These are phyloP conservation scores for Chaetorhynchus papuensis DNA, from an alignment of 2,113 vertebrate species.

Conservation along the genomic window DNA sequence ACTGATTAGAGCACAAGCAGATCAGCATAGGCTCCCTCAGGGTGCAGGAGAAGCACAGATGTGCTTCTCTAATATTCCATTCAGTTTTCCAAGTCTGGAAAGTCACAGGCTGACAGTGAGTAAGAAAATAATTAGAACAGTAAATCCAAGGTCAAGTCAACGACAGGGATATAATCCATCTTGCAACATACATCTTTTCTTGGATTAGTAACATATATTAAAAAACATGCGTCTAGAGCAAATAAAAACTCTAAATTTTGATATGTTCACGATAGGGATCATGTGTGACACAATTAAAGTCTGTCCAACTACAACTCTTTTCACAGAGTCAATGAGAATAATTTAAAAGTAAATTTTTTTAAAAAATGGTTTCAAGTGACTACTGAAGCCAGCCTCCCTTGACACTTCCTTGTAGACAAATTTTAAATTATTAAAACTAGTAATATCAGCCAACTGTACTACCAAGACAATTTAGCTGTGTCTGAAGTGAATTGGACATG, in stretches of 20 bases:
- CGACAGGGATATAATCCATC: not conserved
- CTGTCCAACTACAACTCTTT: not conserved
- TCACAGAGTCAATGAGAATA: not conserved
- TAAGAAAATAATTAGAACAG: not conserved
- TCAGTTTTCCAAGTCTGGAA: not conserved
- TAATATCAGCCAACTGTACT: not conserved
- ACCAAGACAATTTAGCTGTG: not conserved
- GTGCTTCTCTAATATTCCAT: not conserved
- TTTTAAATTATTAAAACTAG: not conserved
- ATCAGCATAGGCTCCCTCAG: not conserved
- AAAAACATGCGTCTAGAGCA: not conserved
- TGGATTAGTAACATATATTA: not conserved
- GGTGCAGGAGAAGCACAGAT: not conserved
- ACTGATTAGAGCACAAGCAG: not conserved
- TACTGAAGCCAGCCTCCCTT: not conserved
- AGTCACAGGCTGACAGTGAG: not conserved
- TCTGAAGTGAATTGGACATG: not conserved
- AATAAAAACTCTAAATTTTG: not conserved
- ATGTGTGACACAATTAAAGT: not conserved
- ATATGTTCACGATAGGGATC: not conserved
- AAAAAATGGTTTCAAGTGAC: not conserved
- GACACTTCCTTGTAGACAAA: not conserved
- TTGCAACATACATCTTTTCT: not conserved
- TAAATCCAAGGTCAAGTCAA: not conserved
- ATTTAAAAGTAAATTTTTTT: not conserved